Percentiles rank a stretch among this genome's conserved stretches.
phyloP scores from a whole-genome alignment of 1,140 invertebrate species.

The Drosophila oshimai region DNA sequence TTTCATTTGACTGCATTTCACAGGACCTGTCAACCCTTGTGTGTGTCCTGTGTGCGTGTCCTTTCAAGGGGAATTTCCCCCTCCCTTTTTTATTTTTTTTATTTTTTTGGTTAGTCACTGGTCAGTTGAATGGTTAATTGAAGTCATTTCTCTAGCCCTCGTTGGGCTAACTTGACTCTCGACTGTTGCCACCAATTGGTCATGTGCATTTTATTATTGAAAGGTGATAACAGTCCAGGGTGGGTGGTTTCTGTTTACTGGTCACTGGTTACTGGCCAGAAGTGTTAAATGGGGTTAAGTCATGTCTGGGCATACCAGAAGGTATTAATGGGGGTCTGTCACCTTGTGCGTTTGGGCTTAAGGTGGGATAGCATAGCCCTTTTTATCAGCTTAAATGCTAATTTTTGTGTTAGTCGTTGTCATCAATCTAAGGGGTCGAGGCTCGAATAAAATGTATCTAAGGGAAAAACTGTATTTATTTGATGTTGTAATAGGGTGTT shows the following conservation, averaged over 20 bases:
- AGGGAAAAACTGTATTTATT: not conserved
- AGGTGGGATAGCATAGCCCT: too few species aligned
- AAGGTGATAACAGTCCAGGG: slow-evolving; percentile 66
- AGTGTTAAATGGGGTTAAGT: slow-evolving; percentile 78
- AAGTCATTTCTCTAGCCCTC: slow-evolving; percentile 76
- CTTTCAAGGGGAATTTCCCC: slow-evolving; percentile 2
- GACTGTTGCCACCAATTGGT: slow-evolving; percentile 29
- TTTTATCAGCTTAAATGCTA: too few species aligned
- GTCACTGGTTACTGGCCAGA: too few species aligned
- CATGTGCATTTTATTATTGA: slow-evolving; percentile 71
- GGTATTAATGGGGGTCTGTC: not conserved
- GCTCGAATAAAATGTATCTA: not conserved
- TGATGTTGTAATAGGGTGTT: too few species aligned
- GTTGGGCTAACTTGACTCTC: slow-evolving; percentile 39
- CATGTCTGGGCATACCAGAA: slow-evolving; percentile 20
- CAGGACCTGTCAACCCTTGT: slow-evolving; percentile 31
- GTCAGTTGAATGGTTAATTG: slow-evolving; percentile 73
- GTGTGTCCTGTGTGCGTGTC: slow-evolving; percentile 46
- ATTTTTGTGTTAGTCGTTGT: not conserved
- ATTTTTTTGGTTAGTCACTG: slow-evolving; percentile 73
- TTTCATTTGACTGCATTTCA: not conserved
- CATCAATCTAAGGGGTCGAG: not conserved
- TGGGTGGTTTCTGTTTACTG: too few species aligned
- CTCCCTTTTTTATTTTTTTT: slow-evolving; percentile 29
- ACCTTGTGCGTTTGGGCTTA: not conserved